phyloP scores from a whole-genome alignment of 2,888 invertebrate species.

The Salticus scenicus region DNA sequence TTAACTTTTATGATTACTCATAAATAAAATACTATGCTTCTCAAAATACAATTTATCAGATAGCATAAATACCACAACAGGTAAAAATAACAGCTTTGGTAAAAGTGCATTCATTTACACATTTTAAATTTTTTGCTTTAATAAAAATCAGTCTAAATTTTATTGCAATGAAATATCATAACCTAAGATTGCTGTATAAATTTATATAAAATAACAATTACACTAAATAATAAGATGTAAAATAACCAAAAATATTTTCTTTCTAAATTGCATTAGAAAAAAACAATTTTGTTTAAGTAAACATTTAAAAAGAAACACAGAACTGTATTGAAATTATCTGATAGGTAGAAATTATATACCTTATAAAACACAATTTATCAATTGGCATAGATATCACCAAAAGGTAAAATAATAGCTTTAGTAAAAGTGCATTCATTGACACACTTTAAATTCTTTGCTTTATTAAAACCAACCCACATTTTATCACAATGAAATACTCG shows the following conservation, averaged over 20 bases:
- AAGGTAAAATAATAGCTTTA: constrained; percentile 77
- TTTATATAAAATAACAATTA: too few relatives aligned
- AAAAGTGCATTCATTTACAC: constrained; percentile 76
- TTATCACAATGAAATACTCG: constrained; percentile 10
- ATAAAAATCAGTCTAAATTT: neutral
- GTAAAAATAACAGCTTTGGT: constrained; percentile 77
- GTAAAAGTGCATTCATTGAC: constrained; percentile 76
- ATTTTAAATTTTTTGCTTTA: constrained; percentile 75
- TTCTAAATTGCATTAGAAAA: too few relatives aligned
- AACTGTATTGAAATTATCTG: too few relatives aligned
- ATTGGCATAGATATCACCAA: constrained; percentile 78
- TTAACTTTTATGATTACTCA: too few relatives aligned
- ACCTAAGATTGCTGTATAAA: constrained; percentile 10
- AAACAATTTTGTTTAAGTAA: too few relatives aligned
- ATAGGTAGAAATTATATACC: too few relatives aligned
- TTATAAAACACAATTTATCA: constrained; percentile 72
- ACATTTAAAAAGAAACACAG: too few relatives aligned
- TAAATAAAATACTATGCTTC: too few relatives aligned
- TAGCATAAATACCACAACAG: constrained; percentile 77
- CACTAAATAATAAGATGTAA: too few relatives aligned
- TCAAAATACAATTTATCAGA: constrained; percentile 73
- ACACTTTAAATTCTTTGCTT: constrained; percentile 75
- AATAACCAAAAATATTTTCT: too few relatives aligned
- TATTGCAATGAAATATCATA: constrained; percentile 9
- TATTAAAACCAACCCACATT: neutral